These are phyloP conservation scores for Halocaridina rubra DNA, from an alignment of 2,888 invertebrate genomes.

Conservation along the genomic window DNA sequence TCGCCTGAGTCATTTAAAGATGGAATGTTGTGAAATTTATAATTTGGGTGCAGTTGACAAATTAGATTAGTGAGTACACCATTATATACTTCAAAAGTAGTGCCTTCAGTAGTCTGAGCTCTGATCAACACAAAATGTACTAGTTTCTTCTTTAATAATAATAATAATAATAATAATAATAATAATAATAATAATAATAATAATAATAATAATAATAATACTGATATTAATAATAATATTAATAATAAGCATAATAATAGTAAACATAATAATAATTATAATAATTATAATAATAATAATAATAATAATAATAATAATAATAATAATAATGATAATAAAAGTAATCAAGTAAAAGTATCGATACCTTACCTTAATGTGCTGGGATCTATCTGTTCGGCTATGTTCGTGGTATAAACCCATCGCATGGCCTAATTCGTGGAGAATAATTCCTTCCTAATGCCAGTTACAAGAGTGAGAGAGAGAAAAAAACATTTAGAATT, in stretches of 20 bases:
- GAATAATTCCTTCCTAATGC: not conserved
- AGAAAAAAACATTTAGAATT: no score
- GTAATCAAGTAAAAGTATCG: no score
- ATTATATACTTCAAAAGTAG: no score
- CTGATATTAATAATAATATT: not conserved
- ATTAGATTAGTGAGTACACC: no score
- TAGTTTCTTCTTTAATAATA: not conserved
- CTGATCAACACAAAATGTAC: no score
- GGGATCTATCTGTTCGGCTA: constrained; percentile 79
- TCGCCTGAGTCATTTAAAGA: no score
- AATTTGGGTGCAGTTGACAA: no score
- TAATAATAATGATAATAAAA: not conserved
- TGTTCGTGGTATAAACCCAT: constrained; percentile 86
- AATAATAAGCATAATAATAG: not conserved
- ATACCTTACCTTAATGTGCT: constrained; percentile 72
- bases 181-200: not conserved
- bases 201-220: not conserved
- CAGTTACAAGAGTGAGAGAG: no score
- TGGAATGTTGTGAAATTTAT: no score
- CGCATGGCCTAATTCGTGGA: constrained; percentile 82
- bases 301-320: not conserved
- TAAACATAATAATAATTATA: not conserved
- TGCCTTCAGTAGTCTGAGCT: no score
- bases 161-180: not conserved
- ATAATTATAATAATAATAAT: not conserved